These are phyloP conservation scores for Luidia sarsii DNA, from an alignment of 53 echinoderm and acorn worm species.

Conservation along the genomic window DNA sequence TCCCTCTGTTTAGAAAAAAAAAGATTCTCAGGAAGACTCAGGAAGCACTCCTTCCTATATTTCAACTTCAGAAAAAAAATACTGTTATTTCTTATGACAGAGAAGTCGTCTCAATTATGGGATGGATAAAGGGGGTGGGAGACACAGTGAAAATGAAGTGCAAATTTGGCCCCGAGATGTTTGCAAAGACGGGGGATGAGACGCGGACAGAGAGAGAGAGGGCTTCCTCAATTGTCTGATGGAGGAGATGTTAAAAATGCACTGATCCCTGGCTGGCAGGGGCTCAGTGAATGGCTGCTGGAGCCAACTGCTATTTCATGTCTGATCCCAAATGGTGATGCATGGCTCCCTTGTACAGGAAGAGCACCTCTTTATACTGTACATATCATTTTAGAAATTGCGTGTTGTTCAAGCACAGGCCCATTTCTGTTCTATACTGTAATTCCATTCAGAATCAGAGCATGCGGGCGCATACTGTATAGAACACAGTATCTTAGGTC, in stretches of 20 bases:
- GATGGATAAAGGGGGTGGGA: too few species aligned
- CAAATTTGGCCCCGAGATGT: slow-evolving; percentile 48
- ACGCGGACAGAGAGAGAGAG: background rate
- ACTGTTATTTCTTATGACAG: slow-evolving; percentile 23
- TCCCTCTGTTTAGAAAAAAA: too few species aligned
- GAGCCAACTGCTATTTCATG: slow-evolving; percentile 30
- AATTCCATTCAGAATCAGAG: too few species aligned
- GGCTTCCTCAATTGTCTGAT: slow-evolving; percentile 30
- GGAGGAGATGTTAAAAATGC: slow-evolving; percentile 41
- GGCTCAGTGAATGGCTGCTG: background rate
- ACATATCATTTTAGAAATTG: too few species aligned
- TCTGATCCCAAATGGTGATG: background rate
- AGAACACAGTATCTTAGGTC: too few species aligned
- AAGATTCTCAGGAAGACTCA: too few species aligned
- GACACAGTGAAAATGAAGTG: slow-evolving; percentile 47
- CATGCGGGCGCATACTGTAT: too few species aligned
- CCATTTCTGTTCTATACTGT: too few species aligned
- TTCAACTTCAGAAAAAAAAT: slow-evolving; percentile 24
- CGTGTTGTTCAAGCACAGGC: too few species aligned
- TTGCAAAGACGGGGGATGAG: background rate
- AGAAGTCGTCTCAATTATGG: slow-evolving; percentile 1
- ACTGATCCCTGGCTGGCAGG: slow-evolving; percentile 33
- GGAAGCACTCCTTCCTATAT: too few species aligned
- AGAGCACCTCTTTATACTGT: too few species aligned
- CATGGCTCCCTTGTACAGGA: too few species aligned